Evolutionary conservation across 92 coral and sea anemone genomes (phyloP), one percentile per base, ranked within the genome.

Genomic region (Porites lobata): DNA sequence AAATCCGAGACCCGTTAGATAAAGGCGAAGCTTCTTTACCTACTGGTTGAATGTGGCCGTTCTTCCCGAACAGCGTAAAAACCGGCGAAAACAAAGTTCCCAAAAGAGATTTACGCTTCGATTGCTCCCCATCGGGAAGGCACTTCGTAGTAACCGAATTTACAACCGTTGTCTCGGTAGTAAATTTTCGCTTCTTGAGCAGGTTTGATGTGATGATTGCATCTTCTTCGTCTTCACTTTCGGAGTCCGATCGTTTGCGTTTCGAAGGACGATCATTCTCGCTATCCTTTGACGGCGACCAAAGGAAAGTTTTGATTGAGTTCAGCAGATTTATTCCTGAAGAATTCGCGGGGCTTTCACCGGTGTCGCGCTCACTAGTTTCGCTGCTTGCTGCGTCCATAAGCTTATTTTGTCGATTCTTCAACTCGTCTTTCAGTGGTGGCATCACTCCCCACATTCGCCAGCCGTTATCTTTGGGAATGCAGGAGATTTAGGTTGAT

Each of bases 31-130:
- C 93, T 65, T 91, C 90, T 65, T 89, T 94, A 1, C 76, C 96
- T 17, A 95, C 91, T 9, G 94, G 76, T 72, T 95, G 94, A 11
- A 98, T 82, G 67, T 98, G 98, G 24, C 99, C 99, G 90, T 98
- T 98, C 86, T 98, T 98, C 62, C 98, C 98, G 77, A 98, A 98
- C 3, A 98, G 86, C 6, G 99, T 98, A 80, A 95, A 95, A 71
- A 98, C 96, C 11, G 99, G 99, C 54, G 99, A 98, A 87, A 98
- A 98, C 58, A 98, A 86, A 29, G 99, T 98, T 85, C 99, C 98
- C 65, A 98, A 84, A 29, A 98, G 93, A 57, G 99, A 98, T 73
- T 94, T 93, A 79, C 99, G 96, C 84, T 94, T 93, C 63, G 92
- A 88, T 24, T 76, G 89, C 69, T 90, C 78, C 82, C 87, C 89